These are phyloP conservation scores for Mus musculus DNA, from an alignment of 2,113 vertebrate genomes.

Conservation along the genomic window DNA sequence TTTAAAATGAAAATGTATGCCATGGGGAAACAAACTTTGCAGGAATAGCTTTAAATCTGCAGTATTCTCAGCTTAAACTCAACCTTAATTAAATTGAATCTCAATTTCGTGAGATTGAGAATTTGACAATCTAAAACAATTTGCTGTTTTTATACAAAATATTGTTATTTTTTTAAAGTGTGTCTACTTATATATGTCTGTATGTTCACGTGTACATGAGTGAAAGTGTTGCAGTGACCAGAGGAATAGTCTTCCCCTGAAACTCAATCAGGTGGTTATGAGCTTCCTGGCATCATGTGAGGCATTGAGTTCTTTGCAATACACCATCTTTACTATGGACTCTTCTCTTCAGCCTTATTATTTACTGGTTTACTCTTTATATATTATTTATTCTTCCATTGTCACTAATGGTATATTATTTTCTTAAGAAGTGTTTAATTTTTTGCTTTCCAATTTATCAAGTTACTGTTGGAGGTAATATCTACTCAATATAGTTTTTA, in stretches of 20 bases:
- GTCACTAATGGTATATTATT: neutral
- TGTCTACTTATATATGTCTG: neutral
- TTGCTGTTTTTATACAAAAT: neutral
- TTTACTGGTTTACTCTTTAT: neutral
- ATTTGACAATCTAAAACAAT: neutral
- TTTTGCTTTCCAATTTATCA: neutral
- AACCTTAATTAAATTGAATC: too few relatives aligned
- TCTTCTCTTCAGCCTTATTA: neutral
- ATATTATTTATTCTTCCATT: neutral
- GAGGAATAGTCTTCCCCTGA: neutral
- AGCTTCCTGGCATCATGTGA: neutral
- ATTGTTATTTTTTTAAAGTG: neutral
- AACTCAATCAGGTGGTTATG: neutral
- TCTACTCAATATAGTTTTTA: constrained; percentile 24
- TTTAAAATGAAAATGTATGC: neutral
- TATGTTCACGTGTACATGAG: neutral
- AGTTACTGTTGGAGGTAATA: neutral
- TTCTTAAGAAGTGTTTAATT: constrained; percentile 13
- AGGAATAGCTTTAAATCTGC: neutral
- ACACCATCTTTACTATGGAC: neutral
- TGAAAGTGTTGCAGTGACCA: neutral
- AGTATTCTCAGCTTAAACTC: neutral
- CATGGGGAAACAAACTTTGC: neutral
- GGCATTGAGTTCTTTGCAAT: neutral
- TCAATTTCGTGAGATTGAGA: neutral